phyloP scores from a whole-genome alignment of 1,140 invertebrate species.

The Centruroides vittatus region DNA sequence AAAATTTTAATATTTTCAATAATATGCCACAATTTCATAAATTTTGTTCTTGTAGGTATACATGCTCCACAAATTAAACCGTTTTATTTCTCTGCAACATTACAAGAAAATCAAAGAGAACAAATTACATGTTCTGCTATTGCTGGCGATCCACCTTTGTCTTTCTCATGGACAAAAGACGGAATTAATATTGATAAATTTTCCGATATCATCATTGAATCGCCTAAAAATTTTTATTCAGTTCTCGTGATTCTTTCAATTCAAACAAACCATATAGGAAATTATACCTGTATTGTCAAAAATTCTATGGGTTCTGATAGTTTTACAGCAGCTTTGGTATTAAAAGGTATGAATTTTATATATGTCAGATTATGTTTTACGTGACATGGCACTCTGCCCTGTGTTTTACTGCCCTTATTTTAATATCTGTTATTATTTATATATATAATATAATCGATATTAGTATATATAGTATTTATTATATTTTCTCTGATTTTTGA shows the following conservation, averaged over 20 bases:
- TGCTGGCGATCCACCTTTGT: conserved; percentile 14
- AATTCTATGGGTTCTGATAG: conserved; percentile 84
- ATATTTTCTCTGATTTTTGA: too few species aligned
- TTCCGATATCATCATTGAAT: not conserved
- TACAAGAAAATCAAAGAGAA: conserved; percentile 47
- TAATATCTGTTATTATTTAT: too few species aligned
- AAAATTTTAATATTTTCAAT: too few species aligned
- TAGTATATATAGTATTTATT: too few species aligned
- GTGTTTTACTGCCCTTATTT: too few species aligned
- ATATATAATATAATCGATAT: too few species aligned
- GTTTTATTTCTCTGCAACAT: conserved; percentile 28
- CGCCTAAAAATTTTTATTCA: conserved; percentile 6
- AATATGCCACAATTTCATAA: too few species aligned
- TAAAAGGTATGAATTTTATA: conserved; percentile 47
- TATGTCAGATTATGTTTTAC: too few species aligned
- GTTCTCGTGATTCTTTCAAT: conserved; percentile 58
- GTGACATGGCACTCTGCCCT: too few species aligned
- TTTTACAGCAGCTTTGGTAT: conserved; percentile 74
- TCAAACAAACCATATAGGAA: conserved; percentile 54
- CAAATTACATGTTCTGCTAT: conserved; percentile 20
- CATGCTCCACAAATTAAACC: conserved; percentile 6
- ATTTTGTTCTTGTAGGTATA: not conserved
- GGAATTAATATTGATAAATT: not conserved
- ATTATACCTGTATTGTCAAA: conserved; percentile 77
- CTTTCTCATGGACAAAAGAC: conserved; percentile 17